phyloP scores from a whole-genome alignment of 1,140 invertebrate genomes.

The Drosophila subobscura region DNA sequence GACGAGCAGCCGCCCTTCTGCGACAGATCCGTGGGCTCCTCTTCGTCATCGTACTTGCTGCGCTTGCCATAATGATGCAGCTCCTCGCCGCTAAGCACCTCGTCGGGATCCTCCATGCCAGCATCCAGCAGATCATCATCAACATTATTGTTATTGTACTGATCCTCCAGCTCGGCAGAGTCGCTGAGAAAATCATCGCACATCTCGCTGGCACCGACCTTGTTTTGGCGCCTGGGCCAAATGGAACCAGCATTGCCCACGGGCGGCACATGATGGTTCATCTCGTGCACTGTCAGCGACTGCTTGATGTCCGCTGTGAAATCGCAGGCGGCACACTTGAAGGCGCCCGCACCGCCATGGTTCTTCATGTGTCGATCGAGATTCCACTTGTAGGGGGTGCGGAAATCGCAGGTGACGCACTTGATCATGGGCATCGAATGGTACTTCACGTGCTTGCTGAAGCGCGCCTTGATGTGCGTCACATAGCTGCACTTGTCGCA shows the following conservation, averaged over 20 bases:
- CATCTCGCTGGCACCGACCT: constrained; percentile 89
- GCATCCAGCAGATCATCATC: constrained; percentile 72
- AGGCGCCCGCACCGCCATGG: constrained; percentile 92
- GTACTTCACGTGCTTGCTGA: constrained; percentile 97
- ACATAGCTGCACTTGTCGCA: constrained; percentile 95
- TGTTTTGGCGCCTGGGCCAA: constrained; percentile 86
- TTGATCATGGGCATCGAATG: constrained; percentile 97
- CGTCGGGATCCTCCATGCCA: constrained; percentile 43
- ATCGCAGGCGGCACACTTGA: constrained; percentile 94
- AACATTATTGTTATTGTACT: constrained; percentile 79
- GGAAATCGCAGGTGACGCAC: constrained; percentile 96
- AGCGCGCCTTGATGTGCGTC: constrained; percentile 94
- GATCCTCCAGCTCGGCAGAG: constrained; percentile 78
- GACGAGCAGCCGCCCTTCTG: constrained; percentile 82
- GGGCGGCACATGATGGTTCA: constrained; percentile 93
- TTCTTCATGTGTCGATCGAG: constrained; percentile 96
- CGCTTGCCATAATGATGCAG: constrained; percentile 62
- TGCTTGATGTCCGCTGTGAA: constrained; percentile 97
- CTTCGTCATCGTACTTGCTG: constrained; percentile 83
- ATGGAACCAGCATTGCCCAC: constrained; percentile 86
- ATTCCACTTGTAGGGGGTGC: constrained; percentile 90
- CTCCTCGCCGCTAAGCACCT: constrained; percentile 39
- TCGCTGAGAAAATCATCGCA: constrained; percentile 81
- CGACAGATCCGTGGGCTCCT: constrained; percentile 85
- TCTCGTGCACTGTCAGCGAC: constrained; percentile 95